Evolutionary conservation across 2,113 vertebrate species (phyloP), one percentile per base, ranked within the genome.

Genomic region (Protobothrops mucrosquamatus): DNA sequence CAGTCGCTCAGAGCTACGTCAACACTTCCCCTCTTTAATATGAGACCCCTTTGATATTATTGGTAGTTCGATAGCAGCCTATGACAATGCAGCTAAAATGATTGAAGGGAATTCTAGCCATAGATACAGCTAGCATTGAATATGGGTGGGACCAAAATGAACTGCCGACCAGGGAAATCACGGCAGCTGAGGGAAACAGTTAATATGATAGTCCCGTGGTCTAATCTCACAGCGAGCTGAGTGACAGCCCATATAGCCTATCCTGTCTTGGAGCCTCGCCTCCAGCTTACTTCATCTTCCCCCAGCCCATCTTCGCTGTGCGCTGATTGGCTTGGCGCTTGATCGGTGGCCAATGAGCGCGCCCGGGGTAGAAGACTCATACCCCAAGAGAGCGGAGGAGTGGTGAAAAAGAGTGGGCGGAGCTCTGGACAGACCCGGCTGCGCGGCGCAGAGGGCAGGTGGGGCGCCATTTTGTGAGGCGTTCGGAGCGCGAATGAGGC

Each of bases 401-500:
- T 15, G 24, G 39, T 29, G 15, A 39, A 59, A 95, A 95, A 10
- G 93, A 59, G 11, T 94, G 86, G 91, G 85, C 69, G 23, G 51
- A 81, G 46, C 51, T 91, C 74, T 51, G 87, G 15, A 48, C 89
- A 46, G 93, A 95, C 91, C 85, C 87, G 93, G 81, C 59, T 91
- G 93, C 88, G 96, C 94, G 93, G 95, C 94, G 95, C 95, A 93
- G 89, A 96, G 97, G 95, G 95, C 94, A 96, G 94, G 54, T 94
- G 74, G 94, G 96, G 93, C 93, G 97, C 97, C 97, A 97, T 97
- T 97, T 97, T 97, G 96, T 97, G 96, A 93, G 94, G 94, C 94
- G 92, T 52, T 91, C 92, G 64, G 91, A 94, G 61, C 57, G 3
- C 92, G 93, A 91, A 46, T 61, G 89, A 43, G 22, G 74, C 6